Evolutionary conservation across 2,888 invertebrate genomes (phyloP).

Genomic region (Nomada ruficornis): DNA sequence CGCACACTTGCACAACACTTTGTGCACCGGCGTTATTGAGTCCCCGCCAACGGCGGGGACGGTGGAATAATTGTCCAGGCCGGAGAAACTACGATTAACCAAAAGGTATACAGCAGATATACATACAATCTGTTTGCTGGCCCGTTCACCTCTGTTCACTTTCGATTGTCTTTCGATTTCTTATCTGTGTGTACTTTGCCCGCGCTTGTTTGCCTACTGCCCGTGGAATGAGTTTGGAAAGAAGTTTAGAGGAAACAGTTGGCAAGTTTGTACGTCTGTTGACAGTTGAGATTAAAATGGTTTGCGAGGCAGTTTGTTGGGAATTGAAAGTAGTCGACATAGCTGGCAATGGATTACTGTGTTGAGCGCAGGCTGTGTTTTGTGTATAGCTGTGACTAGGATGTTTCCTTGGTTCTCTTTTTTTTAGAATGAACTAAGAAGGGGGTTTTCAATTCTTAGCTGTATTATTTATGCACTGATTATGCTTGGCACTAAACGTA

Average conservation of each 20-base stretch:
- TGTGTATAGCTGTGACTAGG: not conserved
- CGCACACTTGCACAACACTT: slow-evolving; percentile 75
- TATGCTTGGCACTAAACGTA: too few relatives aligned
- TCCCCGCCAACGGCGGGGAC: slow-evolving; percentile 56
- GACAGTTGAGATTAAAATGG: not conserved
- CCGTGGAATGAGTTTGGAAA: not conserved
- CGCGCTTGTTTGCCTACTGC: not conserved
- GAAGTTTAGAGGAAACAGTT: not conserved
- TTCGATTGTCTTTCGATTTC: not conserved
- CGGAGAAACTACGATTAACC: slow-evolving; percentile 58
- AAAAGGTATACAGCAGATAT: slow-evolving; percentile 12
- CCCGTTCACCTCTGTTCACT: not conserved
- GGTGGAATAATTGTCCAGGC: slow-evolving; percentile 59
- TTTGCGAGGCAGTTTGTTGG: not conserved
- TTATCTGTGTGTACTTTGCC: not conserved
- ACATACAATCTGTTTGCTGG: not conserved
- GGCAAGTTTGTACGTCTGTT: not conserved
- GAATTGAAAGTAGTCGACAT: slow-evolving; percentile 3
- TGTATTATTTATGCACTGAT: too few relatives aligned
- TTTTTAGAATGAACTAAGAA: too few relatives aligned
- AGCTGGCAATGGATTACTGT: not conserved
- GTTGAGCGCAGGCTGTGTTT: not conserved
- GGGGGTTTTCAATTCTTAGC: too few relatives aligned
- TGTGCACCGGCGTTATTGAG: slow-evolving; percentile 67
- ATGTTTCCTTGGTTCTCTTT: not conserved